phyloP scores from a whole-genome alignment of 2,888 invertebrate species.

The Dilophus febrilis region DNA sequence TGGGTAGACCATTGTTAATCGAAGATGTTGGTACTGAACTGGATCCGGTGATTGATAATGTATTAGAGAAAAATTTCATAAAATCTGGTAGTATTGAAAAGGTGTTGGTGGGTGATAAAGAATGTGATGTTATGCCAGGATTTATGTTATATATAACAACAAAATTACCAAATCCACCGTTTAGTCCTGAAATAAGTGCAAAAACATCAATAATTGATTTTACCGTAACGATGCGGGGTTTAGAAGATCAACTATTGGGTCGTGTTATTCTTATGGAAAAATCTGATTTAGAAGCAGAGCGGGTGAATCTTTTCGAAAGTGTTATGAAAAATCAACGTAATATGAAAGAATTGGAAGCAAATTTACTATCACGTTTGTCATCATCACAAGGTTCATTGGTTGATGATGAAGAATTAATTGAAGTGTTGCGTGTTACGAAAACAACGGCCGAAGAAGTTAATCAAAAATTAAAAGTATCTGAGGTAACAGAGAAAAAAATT shows the following conservation, averaged over 20 bases:
- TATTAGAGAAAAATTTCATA: slow-evolving; percentile 92
- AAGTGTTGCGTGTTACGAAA: slow-evolving; percentile 72
- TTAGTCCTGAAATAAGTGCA: slow-evolving; percentile 92
- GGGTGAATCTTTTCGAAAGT: slow-evolving; percentile 83
- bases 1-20: slow-evolving; percentile 77
- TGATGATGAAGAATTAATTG: slow-evolving; percentile 88
- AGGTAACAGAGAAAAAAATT: slow-evolving; percentile 86
- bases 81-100: slow-evolving; percentile 94
- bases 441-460: slow-evolving; percentile 87
- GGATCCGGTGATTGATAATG: slow-evolving; percentile 92
- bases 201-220: slow-evolving; percentile 95
- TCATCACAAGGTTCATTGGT: slow-evolving; percentile 88
- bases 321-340: slow-evolving; percentile 92
- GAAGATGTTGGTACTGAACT: slow-evolving; percentile 91
- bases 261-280: slow-evolving; percentile 93
- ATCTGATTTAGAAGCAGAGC: slow-evolving; percentile 84
- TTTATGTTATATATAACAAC: slow-evolving; percentile 93
- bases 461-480: slow-evolving; percentile 81
- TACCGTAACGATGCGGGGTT: slow-evolving; percentile 89
- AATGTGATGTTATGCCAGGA: slow-evolving; percentile 90
- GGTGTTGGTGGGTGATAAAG: slow-evolving; percentile 87
- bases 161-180: slow-evolving; percentile 88
- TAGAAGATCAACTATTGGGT: slow-evolving; percentile 87
- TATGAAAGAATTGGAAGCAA: slow-evolving; percentile 91
- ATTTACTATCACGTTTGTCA: slow-evolving; percentile 75